phyloP scores from a whole-genome alignment of 64 coral and sea anemone genomes.

The Anthopleura sola region DNA sequence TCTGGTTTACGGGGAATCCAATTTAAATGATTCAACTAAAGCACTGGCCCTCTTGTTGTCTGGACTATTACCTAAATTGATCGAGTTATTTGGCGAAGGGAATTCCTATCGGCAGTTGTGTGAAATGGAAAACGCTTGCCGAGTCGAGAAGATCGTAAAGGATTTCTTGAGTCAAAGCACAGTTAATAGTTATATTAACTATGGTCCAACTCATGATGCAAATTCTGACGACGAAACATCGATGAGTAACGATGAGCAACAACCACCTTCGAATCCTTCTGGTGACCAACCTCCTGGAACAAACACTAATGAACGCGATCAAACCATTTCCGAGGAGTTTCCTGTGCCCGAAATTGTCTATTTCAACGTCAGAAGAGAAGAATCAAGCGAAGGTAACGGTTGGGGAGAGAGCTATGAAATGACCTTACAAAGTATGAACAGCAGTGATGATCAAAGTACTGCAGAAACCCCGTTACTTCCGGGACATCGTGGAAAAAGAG shows the following conservation, averaged over 20 bases:
- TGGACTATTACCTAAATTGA: not conserved
- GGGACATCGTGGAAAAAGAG: too few species aligned
- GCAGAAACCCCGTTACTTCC: too few species aligned
- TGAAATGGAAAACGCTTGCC: not conserved
- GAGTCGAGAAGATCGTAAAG: not conserved
- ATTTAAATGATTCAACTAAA: not conserved
- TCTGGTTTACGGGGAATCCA: not conserved
- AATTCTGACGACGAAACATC: not conserved
- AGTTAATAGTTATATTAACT: too few species aligned
- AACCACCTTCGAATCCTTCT: too few species aligned
- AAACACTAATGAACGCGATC: not conserved
- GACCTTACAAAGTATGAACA: not conserved
- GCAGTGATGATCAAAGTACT: too few species aligned
- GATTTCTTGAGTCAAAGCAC: not conserved
- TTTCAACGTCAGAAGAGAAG: not conserved
- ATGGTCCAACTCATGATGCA: too few species aligned
- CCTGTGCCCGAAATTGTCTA: too few species aligned
- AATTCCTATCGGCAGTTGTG: not conserved
- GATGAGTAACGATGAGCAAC: not conserved
- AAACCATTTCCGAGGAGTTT: not conserved
- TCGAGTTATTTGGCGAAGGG: not conserved
- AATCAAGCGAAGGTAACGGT: not conserved
- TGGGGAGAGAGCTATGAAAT: not conserved
- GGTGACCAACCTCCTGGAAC: not conserved
- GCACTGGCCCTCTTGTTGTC: not conserved